Base-by-base conservation (phyloP, 1,140 invertebrate genomes). In the Pemphigus obesinymphae region DNA sequence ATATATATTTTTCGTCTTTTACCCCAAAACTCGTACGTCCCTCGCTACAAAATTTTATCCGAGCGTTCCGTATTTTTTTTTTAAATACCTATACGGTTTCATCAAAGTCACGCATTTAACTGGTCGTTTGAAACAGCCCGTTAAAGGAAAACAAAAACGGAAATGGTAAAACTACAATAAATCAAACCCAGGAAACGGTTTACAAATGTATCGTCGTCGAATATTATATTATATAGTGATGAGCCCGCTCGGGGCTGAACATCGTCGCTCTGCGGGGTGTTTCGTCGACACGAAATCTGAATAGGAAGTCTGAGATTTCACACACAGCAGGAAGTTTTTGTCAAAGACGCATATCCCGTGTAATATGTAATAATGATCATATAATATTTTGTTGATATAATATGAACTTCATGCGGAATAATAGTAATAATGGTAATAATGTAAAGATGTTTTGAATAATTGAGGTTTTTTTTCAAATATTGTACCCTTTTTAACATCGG, bases 301-400 rank as follows among this genome's bases (percentile, higher is more conserved):
- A 17, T 40, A 80, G 76, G 76, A 80, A 80, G 76, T 43, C 34
- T 6, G 15, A 63, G 76, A 80, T 80, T 80, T 80, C 55, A 80
- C 55, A 80, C 76, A 0, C 76, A 63, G 76, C 76, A 17, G 55
- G 76, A 63, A 63, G 50, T 20, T 80, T 45, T 43, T 50, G 43
- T 29, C n/a, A n/a, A n/a, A n/a, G n/a, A n/a, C n/a, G n/a, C 43
- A 20, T 11, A 15, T 4, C 68, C 43, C 10, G 15, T 17, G 15
- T 45, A 48, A 48, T 45, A 48, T 23, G 17, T 8, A 8, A 10
- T 26, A 10, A 55, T 26, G 4, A 55, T 26, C 53, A 13, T 45
- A 40, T 40, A 40, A 11, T 45, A 72, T 50, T 45, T 31, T 20
- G 10, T 50, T 26, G 43, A n/a, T n/a, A n/a, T n/a, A n/a, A n/a